phyloP scores from a whole-genome alignment of 2,888 invertebrate genomes.

The Pristionchus exspectatus region DNA sequence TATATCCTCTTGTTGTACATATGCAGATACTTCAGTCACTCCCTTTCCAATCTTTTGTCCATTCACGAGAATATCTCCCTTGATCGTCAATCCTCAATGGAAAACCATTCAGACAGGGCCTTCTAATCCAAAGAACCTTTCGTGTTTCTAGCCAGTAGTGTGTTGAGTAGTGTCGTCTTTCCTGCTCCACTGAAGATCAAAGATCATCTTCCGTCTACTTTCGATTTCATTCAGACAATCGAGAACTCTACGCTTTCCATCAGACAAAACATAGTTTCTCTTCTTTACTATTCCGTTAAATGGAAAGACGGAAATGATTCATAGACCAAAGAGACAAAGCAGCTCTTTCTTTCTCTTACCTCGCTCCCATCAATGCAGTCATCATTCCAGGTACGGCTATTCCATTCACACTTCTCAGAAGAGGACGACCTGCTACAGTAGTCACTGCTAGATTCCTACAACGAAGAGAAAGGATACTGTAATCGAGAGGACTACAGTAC shows the following conservation, averaged over 20 bases:
- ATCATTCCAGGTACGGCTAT: constrained; percentile 74
- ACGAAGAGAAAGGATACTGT: background rate
- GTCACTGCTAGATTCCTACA: constrained; percentile 46
- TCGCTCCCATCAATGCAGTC: constrained; percentile 78
- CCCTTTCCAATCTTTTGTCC: constrained; percentile 64
- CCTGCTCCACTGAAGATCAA: constrained; percentile 87
- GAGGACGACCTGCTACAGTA: constrained; percentile 60
- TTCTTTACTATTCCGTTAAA: background rate
- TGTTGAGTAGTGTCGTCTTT: constrained; percentile 90
- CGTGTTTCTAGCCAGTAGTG: constrained; percentile 62
- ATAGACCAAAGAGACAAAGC: background rate
- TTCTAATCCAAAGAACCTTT: constrained; percentile 56
- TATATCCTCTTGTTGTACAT: constrained; percentile 75
- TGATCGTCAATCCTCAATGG: constrained; percentile 61
- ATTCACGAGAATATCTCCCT: constrained; percentile 67
- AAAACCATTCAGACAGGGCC: background rate
- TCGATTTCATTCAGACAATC: background rate
- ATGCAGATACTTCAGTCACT: constrained; percentile 79
- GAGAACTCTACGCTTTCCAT: background rate
- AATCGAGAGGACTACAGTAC: background rate
- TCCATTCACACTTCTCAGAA: constrained; percentile 69
- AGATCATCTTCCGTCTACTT: background rate
- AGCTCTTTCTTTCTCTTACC: constrained; percentile 60
- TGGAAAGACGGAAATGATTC: background rate
- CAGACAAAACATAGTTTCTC: background rate